Evolutionary conservation across 1,140 invertebrate species (phyloP).

Genomic region (Bombus waltoni): DNA sequence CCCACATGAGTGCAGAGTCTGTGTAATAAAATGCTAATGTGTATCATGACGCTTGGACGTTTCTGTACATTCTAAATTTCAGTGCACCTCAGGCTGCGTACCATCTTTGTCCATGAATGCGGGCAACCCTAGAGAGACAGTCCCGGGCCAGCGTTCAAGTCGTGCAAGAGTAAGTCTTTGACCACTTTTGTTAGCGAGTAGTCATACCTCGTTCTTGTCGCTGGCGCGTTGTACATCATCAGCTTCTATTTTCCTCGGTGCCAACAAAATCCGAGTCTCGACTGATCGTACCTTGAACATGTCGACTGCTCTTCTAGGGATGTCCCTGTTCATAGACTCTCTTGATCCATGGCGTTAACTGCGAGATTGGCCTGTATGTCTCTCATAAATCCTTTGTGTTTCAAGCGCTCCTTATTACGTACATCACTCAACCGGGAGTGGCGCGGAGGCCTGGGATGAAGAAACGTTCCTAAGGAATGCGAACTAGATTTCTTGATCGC

Average conservation of each 20-base stretch:
- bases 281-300: slow-evolving; percentile 73
- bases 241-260: slow-evolving; percentile 46
- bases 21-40: slow-evolving; percentile 63
- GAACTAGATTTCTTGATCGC: slow-evolving; percentile 69
- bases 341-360: slow-evolving; percentile 76
- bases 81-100: slow-evolving; percentile 77
- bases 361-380: slow-evolving; percentile 70
- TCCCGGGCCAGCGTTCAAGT: slow-evolving; percentile 75
- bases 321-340: slow-evolving; percentile 71
- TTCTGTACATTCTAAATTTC: slow-evolving; percentile 79
- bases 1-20: slow-evolving; percentile 69
- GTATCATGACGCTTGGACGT: slow-evolving; percentile 72
- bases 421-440: slow-evolving; percentile 70
- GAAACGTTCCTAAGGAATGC: slow-evolving; percentile 70
- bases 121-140: slow-evolving; percentile 76
- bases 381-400: slow-evolving; percentile 70
- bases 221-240: slow-evolving; percentile 62
- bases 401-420: slow-evolving; percentile 70
- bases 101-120: slow-evolving; percentile 80
- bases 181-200: slow-evolving; percentile 71
- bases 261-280: slow-evolving; percentile 60
- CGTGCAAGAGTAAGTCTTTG: slow-evolving; percentile 76
- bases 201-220: slow-evolving; percentile 69
- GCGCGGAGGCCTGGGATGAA: slow-evolving; percentile 71
- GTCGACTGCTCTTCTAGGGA: slow-evolving; percentile 73